A percentile compares a stretch with the other conserved stretches of the same genome.
These are phyloP conservation scores for Peromyscus eremicus DNA, from an alignment of 2,797 vertebrate genomes.

Conservation along the genomic window DNA sequence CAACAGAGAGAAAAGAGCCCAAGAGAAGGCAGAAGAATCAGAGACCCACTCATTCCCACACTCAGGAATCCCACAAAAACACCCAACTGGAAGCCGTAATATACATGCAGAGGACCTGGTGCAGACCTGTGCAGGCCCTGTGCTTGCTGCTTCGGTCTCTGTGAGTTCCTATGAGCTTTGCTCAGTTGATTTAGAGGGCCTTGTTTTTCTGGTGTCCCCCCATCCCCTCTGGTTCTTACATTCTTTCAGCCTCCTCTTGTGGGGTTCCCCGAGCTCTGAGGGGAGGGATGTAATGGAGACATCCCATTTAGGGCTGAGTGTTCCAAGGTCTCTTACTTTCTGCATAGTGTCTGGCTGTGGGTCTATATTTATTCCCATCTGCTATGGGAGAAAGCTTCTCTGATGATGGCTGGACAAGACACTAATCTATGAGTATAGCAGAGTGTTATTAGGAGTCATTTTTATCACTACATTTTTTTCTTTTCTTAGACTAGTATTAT, in stretches of 20 bases:
- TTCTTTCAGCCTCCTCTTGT: neutral
- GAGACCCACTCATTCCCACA: neutral
- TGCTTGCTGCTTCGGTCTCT: neutral
- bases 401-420: neutral
- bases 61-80: neutral
- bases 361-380: neutral
- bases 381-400: neutral
- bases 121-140: neutral
- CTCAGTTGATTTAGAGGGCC: neutral
- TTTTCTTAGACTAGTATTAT: neutral
- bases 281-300: neutral
- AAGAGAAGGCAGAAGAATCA: neutral
- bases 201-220: neutral
- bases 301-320: neutral
- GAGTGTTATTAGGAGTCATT: neutral
- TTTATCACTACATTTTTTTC: neutral
- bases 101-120: neutral
- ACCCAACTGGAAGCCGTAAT: neutral
- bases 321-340: neutral
- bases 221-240: neutral
- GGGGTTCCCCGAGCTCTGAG: neutral
- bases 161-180: neutral
- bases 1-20: neutral
- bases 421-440: neutral
- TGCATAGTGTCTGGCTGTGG: neutral